Conservation (phyloP, 1,140 invertebrate species). For the Pseudomyrmex concolor region DNA sequence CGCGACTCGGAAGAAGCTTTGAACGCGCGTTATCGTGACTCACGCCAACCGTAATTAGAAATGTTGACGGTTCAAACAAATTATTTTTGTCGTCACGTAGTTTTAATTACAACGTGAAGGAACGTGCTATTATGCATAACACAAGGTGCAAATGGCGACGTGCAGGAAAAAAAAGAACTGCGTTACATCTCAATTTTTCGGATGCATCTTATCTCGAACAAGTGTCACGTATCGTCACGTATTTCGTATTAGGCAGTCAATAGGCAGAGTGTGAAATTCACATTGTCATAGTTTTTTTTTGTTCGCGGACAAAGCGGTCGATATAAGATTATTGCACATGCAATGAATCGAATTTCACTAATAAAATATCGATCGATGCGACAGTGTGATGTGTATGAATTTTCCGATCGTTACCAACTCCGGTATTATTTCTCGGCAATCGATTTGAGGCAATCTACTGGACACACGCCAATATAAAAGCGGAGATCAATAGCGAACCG, state of each 20-base stretch:
- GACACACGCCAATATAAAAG: constrained; percentile 43
- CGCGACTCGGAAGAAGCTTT: no score
- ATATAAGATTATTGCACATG: background rate
- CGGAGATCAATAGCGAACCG: constrained; percentile 27
- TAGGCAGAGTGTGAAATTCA: no score
- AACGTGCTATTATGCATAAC: constrained; percentile 25
- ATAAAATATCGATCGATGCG: background rate
- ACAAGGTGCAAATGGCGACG: background rate
- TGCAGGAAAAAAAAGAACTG: background rate
- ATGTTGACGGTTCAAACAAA: background rate
- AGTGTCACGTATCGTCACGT: background rate
- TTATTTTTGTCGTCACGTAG: constrained; percentile 35
- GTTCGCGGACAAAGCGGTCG: no score
- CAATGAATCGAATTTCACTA: background rate
- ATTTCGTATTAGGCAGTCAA: background rate
- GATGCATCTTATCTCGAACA: background rate
- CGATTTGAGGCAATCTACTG: constrained; percentile 6
- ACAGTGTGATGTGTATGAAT: background rate
- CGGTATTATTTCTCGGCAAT: background rate
- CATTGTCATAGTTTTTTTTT: no score
- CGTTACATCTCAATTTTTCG: background rate
- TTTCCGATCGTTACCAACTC: constrained; percentile 2
- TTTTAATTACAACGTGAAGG: constrained; percentile 37
- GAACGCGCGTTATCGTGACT: no score
- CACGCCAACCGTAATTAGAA: background rate